A percentile compares a stretch with the other conserved stretches of the same genome.
phyloP scores from a whole-genome alignment of 2,888 invertebrate genomes.

The Coenonympha glycerion region DNA sequence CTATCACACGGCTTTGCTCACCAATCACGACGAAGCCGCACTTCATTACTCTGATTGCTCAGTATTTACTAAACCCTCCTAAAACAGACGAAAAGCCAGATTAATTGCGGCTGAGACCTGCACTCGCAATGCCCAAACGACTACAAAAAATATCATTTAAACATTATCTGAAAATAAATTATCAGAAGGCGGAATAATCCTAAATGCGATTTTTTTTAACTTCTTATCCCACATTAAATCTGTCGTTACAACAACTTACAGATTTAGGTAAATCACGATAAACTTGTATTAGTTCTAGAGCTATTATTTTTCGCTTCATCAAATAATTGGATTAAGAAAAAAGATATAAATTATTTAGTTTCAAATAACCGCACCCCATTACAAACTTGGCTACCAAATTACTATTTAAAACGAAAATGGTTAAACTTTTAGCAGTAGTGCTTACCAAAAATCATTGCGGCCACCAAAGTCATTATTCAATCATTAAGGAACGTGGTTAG shows the following conservation, averaged over 20 bases:
- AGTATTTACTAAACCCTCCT: constrained; percentile 37
- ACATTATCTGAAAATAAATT: constrained; percentile 3
- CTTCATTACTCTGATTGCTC: constrained; percentile 46
- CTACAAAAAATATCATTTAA: constrained; percentile 33
- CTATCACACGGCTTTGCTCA: constrained; percentile 44
- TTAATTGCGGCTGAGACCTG: constrained; percentile 49
- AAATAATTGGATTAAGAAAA: too few relatives aligned
- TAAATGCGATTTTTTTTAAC: neutral
- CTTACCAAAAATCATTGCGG: neutral
- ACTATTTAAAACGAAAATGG: constrained; percentile 3
- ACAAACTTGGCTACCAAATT: constrained; percentile 8
- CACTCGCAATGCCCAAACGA: constrained; percentile 29
- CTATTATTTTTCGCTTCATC: neutral
- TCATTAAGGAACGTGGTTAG: constrained; percentile 21
- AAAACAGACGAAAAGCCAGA: constrained; percentile 40
- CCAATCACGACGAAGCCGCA: constrained; percentile 46
- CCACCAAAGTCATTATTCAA: constrained; percentile 22
- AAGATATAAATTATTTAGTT: too few relatives aligned
- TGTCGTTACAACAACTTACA: too few relatives aligned
- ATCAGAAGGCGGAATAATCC: constrained; percentile 3
- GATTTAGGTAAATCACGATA: too few relatives aligned
- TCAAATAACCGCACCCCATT: constrained; percentile 2
- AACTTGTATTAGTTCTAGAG: too few relatives aligned
- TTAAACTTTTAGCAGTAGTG: neutral
- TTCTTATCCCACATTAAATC: neutral